phyloP scores from a whole-genome alignment of 2,113 vertebrate genomes.

The Theropithecus gelada region DNA sequence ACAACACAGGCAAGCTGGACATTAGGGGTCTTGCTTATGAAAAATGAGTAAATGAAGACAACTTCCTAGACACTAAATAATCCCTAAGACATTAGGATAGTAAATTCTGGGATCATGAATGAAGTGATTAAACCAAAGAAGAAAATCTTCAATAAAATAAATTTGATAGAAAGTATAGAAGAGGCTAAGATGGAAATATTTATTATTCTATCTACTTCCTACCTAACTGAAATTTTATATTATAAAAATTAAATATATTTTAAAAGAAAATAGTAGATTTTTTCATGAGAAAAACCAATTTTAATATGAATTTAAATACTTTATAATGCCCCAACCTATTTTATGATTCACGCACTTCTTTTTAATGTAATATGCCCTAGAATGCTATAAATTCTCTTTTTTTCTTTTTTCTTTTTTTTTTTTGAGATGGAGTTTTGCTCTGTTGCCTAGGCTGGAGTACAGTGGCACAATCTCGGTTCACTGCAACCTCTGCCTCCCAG shows the following conservation, averaged over 20 bases:
- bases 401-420: too few relatives aligned
- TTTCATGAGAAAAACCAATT: not conserved
- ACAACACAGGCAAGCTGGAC: not conserved
- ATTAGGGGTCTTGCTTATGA: not conserved
- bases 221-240: conserved; percentile 22
- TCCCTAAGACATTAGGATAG: not conserved
- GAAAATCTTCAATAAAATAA: conserved; percentile 41
- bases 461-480: too few relatives aligned
- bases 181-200: not conserved
- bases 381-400: too few relatives aligned
- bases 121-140: not conserved
- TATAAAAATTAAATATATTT: conserved; percentile 24
- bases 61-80: not conserved
- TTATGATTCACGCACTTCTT: not conserved
- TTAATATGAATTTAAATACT: conserved; percentile 46
- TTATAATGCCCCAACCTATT: not conserved
- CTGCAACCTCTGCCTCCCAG: too few relatives aligned
- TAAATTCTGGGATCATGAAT: not conserved
- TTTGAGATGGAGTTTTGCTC: too few relatives aligned
- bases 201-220: not conserved
- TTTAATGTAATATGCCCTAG: not conserved
- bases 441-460: too few relatives aligned
- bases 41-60: not conserved
- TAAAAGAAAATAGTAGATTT: conserved; percentile 5
- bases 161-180: not conserved